phyloP scores from a whole-genome alignment of 2,113 vertebrate species.

The Eulemur rufifrons region DNA sequence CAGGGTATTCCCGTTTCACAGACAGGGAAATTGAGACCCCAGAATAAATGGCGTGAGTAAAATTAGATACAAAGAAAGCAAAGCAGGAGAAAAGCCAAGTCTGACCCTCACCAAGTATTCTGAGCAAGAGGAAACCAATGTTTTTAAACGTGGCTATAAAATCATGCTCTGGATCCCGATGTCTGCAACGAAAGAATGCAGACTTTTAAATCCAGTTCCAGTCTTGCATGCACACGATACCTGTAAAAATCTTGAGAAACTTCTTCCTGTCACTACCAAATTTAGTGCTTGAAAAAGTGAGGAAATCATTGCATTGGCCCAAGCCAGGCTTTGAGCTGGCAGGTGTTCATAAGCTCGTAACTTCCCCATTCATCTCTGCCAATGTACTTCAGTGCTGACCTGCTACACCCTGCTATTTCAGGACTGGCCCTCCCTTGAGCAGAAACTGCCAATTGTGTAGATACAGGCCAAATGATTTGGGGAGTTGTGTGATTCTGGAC shows the following conservation, averaged over 20 bases:
- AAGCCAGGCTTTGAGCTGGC: slow-evolving; percentile 33
- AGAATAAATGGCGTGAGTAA: neutral
- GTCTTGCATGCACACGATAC: neutral
- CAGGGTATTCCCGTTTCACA: neutral
- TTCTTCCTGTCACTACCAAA: slow-evolving; percentile 51
- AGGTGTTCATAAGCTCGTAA: slow-evolving; percentile 53
- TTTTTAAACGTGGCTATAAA: neutral
- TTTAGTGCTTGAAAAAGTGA: slow-evolving; percentile 64
- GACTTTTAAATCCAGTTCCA: neutral
- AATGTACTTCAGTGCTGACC: slow-evolving; percentile 64
- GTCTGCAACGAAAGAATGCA: neutral
- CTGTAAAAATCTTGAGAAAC: slow-evolving; percentile 9
- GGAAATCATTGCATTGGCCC: slow-evolving; percentile 44
- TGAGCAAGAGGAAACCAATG: neutral
- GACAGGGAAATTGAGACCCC: neutral
- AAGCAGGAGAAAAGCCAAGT: neutral
- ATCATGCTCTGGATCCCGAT: neutral
- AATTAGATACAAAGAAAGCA: neutral
- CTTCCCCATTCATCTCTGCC: slow-evolving; percentile 53
- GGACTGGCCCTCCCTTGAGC: slow-evolving; percentile 51
- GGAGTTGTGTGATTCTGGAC: slow-evolving; percentile 62
- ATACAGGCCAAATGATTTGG: slow-evolving; percentile 73
- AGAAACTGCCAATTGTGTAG: slow-evolving; percentile 66
- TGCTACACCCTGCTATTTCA: slow-evolving; percentile 62
- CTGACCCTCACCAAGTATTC: neutral